Evolutionary conservation across 2,113 vertebrate species (phyloP), one percentile per base, ranked within the genome.

Genomic region (Nipponia nippon): DNA sequence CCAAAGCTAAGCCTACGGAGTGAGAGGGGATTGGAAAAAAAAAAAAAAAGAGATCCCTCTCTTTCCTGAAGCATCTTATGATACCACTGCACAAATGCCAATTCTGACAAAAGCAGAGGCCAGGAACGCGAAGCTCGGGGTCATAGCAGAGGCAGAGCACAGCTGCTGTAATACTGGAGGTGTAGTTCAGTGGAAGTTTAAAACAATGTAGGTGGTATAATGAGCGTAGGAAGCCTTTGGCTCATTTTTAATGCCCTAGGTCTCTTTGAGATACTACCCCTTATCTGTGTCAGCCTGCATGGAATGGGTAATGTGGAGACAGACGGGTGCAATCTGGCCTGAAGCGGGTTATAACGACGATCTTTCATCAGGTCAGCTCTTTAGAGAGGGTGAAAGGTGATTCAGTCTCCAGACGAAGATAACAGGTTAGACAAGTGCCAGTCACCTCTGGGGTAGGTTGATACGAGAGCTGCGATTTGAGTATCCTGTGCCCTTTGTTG

Each of bases 301-400:
- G 61, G 82, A 53, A 18, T 2, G 42, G 59, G 18, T n/a, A 3
- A 16, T 4, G 66, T 63, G 52, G 90, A 46, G 89, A 44, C 20
- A 12, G 0, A 6, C 7, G 63, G 80, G 46, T 84, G 87, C 40
- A 29, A 2, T 59, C 47, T 93, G 52, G 63, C 87, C 80, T 65
- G 72, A 62, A 66, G 87, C 82, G 17, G 1, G 1, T 8, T 34
- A 1, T 3, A 16, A 17, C 0, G 1, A 12, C 13, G 47, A 32
- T 53, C n/a, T 80, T 65, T 20, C 44, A 21, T 52, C 66, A 11
- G 65, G 50, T 36, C 40, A 26, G 59, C 50, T 34, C 70, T 56
- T 50, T 1, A 32, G 75, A 18, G 77, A 50, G 80, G 76, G 12
- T 12, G 36, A 85, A 55, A 67, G 61, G 79, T 72, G 70, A 34